These are phyloP conservation scores for Ciconia nigra DNA, from an alignment of 2,797 vertebrate genomes.

Conservation along the genomic window DNA sequence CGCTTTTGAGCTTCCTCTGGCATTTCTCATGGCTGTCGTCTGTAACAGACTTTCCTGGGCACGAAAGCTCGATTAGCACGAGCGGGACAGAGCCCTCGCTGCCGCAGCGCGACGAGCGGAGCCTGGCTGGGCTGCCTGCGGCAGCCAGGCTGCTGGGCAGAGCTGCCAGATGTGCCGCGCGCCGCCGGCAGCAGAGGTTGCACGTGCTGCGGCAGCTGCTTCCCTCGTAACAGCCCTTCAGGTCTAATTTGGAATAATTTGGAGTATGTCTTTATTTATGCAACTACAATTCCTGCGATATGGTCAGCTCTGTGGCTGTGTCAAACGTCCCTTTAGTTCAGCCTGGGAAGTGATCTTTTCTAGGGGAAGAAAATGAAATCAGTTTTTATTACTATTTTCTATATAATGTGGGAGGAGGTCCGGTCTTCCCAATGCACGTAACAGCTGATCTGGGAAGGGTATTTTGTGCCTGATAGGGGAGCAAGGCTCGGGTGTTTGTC, in stretches of 20 bases:
- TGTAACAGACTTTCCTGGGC: background rate
- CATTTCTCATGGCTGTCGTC: rapidly evolving
- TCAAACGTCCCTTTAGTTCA: background rate
- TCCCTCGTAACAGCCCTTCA: rapidly evolving
- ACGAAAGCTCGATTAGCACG: rapidly evolving
- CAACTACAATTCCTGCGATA: background rate
- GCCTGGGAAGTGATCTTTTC: background rate
- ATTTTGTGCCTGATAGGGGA: rapidly evolving
- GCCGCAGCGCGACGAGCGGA: background rate
- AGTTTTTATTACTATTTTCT: rapidly evolving
- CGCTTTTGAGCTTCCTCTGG: background rate
- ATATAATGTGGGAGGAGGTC: background rate
- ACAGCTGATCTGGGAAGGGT: background rate
- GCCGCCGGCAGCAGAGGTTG: background rate
- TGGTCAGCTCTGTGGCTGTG: background rate
- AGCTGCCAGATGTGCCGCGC: background rate
- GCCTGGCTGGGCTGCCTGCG: background rate
- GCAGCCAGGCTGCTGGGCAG: background rate
- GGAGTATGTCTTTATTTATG: background rate
- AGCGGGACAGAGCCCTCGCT: background rate
- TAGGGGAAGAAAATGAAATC: background rate
- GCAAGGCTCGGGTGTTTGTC: too few relatives aligned
- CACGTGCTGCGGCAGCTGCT: background rate
- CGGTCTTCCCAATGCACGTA: rapidly evolving
- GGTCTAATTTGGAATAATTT: background rate